These are phyloP conservation scores for Motacilla tschutschensis DNA, from an alignment of 2,113 vertebrate species.

Conservation along the genomic window DNA sequence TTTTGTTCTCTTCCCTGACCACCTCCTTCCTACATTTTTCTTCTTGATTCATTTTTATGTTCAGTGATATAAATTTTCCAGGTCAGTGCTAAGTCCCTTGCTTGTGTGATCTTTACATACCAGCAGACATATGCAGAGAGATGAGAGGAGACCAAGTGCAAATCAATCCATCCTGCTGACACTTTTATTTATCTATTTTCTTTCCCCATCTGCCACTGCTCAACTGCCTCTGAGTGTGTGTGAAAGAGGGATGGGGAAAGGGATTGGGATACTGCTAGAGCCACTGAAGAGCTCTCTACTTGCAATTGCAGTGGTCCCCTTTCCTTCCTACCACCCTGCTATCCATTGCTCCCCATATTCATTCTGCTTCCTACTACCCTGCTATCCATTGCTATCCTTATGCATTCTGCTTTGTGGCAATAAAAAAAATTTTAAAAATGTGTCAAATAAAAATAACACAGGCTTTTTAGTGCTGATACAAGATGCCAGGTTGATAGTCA, in stretches of 20 bases:
- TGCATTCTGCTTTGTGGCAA: background rate
- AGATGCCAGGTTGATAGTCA: background rate
- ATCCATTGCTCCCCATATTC: background rate
- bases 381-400: background rate
- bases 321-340: background rate
- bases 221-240: background rate
- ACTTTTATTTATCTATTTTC: constrained; percentile 35
- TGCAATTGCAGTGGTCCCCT: background rate
- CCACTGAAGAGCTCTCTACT: background rate
- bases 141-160: constrained; percentile 26
- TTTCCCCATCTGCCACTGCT: background rate
- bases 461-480: background rate
- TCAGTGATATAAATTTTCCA: constrained; percentile 21
- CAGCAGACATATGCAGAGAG: background rate
- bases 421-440: background rate
- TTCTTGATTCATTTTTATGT: constrained; percentile 36
- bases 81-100: constrained; percentile 17
- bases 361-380: background rate
- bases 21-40: background rate
- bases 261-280: background rate
- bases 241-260: background rate
- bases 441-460: background rate
- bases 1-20: background rate
- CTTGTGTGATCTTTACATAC: constrained; percentile 22
- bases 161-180: constrained; percentile 28